These are phyloP conservation scores for Lethrus apterus DNA, from an alignment of 1,140 invertebrate species.

Conservation along the genomic window DNA sequence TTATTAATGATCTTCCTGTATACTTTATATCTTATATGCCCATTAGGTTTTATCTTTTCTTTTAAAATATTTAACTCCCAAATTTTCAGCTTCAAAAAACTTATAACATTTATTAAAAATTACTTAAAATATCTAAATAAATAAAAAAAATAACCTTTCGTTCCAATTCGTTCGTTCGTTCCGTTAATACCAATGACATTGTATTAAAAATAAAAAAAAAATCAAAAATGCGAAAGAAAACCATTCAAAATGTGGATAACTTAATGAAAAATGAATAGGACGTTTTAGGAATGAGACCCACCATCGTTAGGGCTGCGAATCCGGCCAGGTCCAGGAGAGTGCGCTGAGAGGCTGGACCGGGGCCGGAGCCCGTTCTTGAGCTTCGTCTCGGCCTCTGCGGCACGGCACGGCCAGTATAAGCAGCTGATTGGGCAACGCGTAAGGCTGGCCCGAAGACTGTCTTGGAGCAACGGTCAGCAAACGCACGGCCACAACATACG, in stretches of 20 bases:
- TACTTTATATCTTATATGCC: too few species aligned
- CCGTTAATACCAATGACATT: too few species aligned
- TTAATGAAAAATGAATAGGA: background rate
- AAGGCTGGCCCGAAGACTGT: slow-evolving; percentile 43
- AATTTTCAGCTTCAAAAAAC: too few species aligned
- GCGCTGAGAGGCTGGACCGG: slow-evolving; percentile 29
- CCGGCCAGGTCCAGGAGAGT: slow-evolving; percentile 38
- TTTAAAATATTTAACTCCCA: too few species aligned
- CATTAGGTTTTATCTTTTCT: too few species aligned
- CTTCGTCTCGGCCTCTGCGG: slow-evolving; percentile 25
- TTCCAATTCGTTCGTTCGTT: too few species aligned
- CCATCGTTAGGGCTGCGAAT: slow-evolving; percentile 35
- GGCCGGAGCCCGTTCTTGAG: slow-evolving; percentile 22
- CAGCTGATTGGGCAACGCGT: slow-evolving; percentile 24
- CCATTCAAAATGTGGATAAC: background rate
- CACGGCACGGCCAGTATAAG: slow-evolving; percentile 23
- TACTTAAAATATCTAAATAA: too few species aligned
- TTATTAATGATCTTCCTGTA: slow-evolving; percentile 1
- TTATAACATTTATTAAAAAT: too few species aligned
- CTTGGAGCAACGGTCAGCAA: slow-evolving; percentile 40
- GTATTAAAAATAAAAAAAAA: too few species aligned
- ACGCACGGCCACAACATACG: slow-evolving; percentile 13
- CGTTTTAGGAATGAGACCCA: slow-evolving; percentile 22
- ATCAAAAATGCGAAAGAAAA: too few species aligned
- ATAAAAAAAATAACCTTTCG: too few species aligned